A percentile compares a stretch with the other conserved stretches of the same genome.
Conservation (phyloP, 2,113 vertebrate genomes). For the Axis porcinus region DNA sequence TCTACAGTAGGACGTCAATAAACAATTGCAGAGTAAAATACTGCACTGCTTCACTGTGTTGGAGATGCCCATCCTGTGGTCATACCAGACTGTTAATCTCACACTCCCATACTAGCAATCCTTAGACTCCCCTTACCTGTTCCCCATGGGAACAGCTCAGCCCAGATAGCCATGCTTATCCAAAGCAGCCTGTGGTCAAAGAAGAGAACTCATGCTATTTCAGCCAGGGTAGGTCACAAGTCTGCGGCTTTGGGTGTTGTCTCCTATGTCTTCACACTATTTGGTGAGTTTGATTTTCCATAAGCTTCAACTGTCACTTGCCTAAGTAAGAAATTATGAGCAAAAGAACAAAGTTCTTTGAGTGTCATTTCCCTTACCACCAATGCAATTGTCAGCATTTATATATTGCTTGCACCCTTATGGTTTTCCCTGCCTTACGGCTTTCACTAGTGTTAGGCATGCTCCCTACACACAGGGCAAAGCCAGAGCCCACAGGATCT, state of each 20-base stretch:
- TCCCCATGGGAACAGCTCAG: neutral
- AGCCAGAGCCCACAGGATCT: neutral
- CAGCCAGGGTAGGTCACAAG: neutral
- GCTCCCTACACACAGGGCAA: neutral
- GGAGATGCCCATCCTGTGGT: neutral
- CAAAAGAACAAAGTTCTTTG: neutral
- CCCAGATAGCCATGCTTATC: no score
- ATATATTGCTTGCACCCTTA: neutral
- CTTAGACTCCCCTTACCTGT: neutral
- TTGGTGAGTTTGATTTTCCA: neutral
- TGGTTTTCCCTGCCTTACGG: neutral
- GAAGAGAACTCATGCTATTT: neutral
- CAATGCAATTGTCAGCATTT: neutral
- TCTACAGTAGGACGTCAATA: neutral
- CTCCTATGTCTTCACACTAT: neutral
- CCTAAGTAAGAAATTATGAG: neutral
- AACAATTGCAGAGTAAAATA: neutral
- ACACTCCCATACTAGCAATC: neutral
- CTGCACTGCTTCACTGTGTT: neutral
- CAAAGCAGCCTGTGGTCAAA: neutral
- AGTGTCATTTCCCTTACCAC: neutral
- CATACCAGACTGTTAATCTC: neutral
- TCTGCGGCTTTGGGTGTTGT: neutral
- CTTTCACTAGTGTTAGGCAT: neutral
- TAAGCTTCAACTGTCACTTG: neutral